Evolutionary conservation across 1,140 invertebrate species (phyloP).

Genomic region (Druon quercuslanigerum): DNA sequence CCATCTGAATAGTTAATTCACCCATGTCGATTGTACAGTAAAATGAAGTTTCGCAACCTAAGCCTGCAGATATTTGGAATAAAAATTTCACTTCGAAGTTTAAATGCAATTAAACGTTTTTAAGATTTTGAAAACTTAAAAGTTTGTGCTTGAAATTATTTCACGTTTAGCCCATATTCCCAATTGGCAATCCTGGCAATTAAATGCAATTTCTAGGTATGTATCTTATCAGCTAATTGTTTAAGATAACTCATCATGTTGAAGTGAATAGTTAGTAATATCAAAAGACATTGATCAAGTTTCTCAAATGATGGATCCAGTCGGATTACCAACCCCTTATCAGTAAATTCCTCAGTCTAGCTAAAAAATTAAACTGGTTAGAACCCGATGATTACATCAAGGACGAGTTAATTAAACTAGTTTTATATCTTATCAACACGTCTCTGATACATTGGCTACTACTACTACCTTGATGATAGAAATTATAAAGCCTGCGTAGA

Average conservation of each 20-base stretch:
- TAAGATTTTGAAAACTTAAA: no score
- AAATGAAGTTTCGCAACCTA: no score
- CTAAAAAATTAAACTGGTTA: conserved; percentile 25
- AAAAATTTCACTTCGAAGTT: no score
- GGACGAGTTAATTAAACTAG: conserved; percentile 29
- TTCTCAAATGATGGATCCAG: conserved; percentile 10
- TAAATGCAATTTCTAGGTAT: neutral
- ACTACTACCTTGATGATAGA: neutral
- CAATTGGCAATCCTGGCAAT: neutral
- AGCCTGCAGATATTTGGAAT: no score
- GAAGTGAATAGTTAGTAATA: conserved; percentile 2
- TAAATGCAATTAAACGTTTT: no score
- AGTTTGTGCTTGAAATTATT: neutral
- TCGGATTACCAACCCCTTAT: neutral
- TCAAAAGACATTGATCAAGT: conserved; percentile 23
- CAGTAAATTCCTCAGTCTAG: conserved; percentile 4
- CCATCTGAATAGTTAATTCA: no score
- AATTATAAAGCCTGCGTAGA: neutral
- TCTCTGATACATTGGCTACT: neutral
- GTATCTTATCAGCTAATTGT: conserved; percentile 11
- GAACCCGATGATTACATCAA: conserved; percentile 11
- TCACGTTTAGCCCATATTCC: neutral
- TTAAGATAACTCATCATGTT: conserved; percentile 11
- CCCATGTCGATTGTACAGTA: no score
- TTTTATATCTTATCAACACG: conserved; percentile 15